phyloP scores from a whole-genome alignment of 2,888 invertebrate genomes.

The Steromphala cineraria region DNA sequence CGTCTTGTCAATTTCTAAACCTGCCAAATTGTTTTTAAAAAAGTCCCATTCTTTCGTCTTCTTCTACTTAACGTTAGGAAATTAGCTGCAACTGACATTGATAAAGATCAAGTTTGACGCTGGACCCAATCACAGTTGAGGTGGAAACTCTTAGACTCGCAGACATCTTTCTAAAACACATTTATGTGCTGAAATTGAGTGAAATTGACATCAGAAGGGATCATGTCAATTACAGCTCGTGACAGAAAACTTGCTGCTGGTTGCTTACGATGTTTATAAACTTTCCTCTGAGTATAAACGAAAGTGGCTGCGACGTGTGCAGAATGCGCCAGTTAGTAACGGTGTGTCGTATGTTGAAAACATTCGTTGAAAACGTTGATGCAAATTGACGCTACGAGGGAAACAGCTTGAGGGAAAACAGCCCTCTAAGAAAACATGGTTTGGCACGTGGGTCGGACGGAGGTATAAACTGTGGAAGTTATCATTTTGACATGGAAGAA shows the following conservation, averaged over 20 bases:
- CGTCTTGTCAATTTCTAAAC: background rate
- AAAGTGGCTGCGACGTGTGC: background rate
- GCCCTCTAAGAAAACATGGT: background rate
- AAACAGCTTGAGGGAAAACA: too few relatives aligned
- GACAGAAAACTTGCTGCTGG: background rate
- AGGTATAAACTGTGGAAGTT: background rate
- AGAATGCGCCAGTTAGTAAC: background rate
- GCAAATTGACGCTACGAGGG: too few relatives aligned
- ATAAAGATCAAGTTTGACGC: background rate
- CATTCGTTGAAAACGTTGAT: too few relatives aligned
- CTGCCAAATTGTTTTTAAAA: background rate
- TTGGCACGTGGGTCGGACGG: background rate
- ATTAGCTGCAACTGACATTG: background rate
- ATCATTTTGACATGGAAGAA: too few relatives aligned
- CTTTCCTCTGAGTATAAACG: background rate
- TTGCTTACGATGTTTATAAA: background rate
- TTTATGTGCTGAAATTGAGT: conserved; percentile 3
- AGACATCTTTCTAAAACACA: background rate
- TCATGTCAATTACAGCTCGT: background rate
- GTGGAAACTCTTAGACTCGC: background rate
- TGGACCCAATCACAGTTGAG: background rate
- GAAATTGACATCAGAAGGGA: background rate
- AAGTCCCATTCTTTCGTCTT: background rate
- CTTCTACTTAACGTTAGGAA: background rate
- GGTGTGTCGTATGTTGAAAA: too few relatives aligned